Evolutionary conservation across 1,140 invertebrate genomes (phyloP).

Genomic region (Drosophila sturtevanti): DNA sequence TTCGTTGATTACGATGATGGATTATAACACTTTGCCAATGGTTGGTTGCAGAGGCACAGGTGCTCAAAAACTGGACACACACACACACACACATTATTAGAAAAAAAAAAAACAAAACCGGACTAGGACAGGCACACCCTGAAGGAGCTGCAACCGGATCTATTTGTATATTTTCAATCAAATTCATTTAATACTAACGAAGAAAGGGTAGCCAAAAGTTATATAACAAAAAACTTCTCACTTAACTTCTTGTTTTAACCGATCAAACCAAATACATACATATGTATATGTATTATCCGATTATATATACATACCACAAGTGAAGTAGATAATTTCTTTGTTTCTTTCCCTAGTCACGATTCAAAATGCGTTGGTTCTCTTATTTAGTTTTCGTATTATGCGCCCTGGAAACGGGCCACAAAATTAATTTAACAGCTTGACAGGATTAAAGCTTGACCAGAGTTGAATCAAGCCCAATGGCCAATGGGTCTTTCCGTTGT

Average conservation of each 20-base stretch:
- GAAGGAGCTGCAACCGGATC: not conserved
- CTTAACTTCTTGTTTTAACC: conserved; percentile 16
- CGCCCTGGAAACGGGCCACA: conserved; percentile 17
- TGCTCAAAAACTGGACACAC: not conserved
- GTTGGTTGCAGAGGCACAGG: conserved; percentile 6
- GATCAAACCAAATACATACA: too few species aligned
- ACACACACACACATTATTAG: not conserved
- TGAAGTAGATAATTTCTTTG: too few species aligned
- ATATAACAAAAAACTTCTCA: too few species aligned
- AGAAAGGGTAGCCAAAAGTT: not conserved
- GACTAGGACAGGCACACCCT: conserved; percentile 25
- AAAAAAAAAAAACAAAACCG: too few species aligned
- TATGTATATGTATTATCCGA: conserved; percentile 5
- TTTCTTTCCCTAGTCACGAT: not conserved
- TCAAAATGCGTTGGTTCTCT: conserved; percentile 19
- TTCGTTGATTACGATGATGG: conserved; percentile 78
- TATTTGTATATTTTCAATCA: not conserved
- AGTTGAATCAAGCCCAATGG: conserved; percentile 4
- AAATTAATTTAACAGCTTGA: conserved; percentile 81
- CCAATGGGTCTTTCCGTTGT: conserved; percentile 29
- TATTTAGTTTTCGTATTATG: conserved; percentile 36
- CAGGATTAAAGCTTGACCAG: conserved; percentile 61
- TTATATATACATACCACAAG: too few species aligned
- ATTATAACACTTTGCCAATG: conserved; percentile 75
- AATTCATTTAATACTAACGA: not conserved